Percentiles rank a stretch among this genome's conserved stretches.
Conservation (phyloP, 2,888 invertebrate species). For the Lymantria monacha region DNA sequence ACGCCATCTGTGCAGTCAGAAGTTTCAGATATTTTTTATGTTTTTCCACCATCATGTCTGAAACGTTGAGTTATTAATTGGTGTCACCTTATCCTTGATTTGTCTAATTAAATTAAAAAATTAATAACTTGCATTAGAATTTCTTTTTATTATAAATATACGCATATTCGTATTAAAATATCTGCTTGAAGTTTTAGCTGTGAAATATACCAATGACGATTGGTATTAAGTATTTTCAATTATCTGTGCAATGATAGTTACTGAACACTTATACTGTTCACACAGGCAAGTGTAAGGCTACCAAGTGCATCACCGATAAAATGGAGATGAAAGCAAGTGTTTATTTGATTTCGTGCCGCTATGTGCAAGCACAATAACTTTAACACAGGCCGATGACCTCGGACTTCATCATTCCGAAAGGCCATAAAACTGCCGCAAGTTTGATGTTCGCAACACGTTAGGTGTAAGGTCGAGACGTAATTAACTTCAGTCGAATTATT, state of each 20-base stretch:
- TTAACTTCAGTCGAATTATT: slow-evolving; percentile 33
- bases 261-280: slow-evolving; percentile 53
- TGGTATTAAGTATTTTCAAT: neutral
- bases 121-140: too few relatives aligned
- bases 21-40: too few relatives aligned
- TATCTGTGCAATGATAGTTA: slow-evolving; percentile 55
- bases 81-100: too few relatives aligned
- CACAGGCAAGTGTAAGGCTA: slow-evolving; percentile 69
- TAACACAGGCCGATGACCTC: slow-evolving; percentile 60
- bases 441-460: slow-evolving; percentile 32
- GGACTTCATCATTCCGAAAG: slow-evolving; percentile 41
- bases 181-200: too few relatives aligned
- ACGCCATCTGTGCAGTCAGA: too few relatives aligned
- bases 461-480: slow-evolving; percentile 27
- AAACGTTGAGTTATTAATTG: too few relatives aligned
- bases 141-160: too few relatives aligned
- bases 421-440: slow-evolving; percentile 47
- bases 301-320: slow-evolving; percentile 73
- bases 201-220: too few relatives aligned
- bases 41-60: too few relatives aligned
- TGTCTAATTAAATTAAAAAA: too few relatives aligned
- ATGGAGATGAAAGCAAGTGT: slow-evolving; percentile 76
- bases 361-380: slow-evolving; percentile 60
- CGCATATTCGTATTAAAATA: too few relatives aligned
- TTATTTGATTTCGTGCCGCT: slow-evolving; percentile 75